A percentile compares a stretch with the other conserved stretches of the same genome.
phyloP scores from a whole-genome alignment of 2,113 vertebrate genomes.

The Chaenogobius annularis region DNA sequence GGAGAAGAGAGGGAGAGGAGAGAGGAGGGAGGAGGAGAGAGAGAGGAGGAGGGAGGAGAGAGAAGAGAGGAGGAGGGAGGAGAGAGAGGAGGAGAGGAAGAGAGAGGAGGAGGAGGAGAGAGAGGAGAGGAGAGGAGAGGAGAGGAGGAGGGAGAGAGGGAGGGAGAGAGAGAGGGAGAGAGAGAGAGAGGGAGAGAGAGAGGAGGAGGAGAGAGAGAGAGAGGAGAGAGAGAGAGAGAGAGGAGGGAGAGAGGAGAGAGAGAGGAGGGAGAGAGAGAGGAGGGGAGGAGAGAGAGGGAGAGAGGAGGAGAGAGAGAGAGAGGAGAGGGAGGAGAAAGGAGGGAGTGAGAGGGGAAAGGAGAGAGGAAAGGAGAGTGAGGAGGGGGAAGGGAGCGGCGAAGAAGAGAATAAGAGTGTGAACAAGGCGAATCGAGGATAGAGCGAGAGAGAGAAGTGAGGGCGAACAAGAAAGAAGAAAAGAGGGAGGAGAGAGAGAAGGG shows the following conservation, averaged over 20 bases:
- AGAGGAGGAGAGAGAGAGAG: neutral
- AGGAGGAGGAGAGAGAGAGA: neutral
- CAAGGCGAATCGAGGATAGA: too few relatives aligned
- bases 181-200: neutral
- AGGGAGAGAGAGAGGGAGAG: neutral
- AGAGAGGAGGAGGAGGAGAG: neutral
- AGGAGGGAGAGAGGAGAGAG: neutral
- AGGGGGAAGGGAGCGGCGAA: neutral
- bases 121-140: neutral
- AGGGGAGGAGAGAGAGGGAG: neutral
- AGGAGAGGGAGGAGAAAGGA: neutral
- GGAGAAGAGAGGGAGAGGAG: neutral
- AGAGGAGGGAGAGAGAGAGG: neutral
- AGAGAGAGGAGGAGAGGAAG: neutral
- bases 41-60: too few relatives aligned
- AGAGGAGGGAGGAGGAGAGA: neutral
- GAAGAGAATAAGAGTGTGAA: neutral
- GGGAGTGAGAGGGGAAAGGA: too few relatives aligned
- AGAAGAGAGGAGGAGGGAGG: neutral
- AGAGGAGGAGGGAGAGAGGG: neutral
- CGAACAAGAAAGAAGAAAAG: too few relatives aligned
- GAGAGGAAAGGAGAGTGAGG: too few relatives aligned
- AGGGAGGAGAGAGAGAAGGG: neutral
- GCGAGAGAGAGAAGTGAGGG: too few relatives aligned
- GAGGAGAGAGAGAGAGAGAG: neutral